phyloP scores from a whole-genome alignment of 2,113 vertebrate species.

The Cyprinus carpio region DNA sequence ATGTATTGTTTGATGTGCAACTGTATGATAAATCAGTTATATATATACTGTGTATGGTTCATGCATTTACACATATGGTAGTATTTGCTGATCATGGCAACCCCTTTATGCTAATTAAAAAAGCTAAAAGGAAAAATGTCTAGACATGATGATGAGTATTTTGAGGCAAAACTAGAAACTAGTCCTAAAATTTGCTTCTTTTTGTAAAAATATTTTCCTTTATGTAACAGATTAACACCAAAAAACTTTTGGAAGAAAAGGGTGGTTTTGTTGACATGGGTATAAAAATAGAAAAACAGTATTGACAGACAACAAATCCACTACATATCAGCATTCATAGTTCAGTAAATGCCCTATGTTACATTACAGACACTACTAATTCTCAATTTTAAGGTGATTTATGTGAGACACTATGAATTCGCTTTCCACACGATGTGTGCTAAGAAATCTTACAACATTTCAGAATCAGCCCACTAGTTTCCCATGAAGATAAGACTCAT shows the following conservation, averaged over 20 bases:
- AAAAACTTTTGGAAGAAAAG: background rate
- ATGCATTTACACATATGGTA: too few species aligned
- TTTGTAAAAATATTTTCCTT: too few species aligned
- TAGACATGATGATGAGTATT: background rate
- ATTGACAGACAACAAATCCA: background rate
- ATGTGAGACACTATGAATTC: background rate
- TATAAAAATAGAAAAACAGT: background rate
- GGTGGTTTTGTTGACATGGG: background rate
- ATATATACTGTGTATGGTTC: too few species aligned
- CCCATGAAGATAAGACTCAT: background rate
- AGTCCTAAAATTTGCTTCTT: too few species aligned
- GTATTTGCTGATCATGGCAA: background rate
- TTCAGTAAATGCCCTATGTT: background rate
- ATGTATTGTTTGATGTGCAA: too few species aligned
- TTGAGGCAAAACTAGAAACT: too few species aligned
- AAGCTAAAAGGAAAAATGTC: background rate
- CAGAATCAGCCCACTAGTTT: background rate
- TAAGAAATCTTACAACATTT: background rate
- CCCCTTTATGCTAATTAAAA: background rate
- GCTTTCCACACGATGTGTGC: background rate
- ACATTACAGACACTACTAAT: background rate
- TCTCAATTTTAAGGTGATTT: background rate
- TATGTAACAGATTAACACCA: background rate
- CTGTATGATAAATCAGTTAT: too few species aligned
- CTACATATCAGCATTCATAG: background rate